These are phyloP conservation scores for Siniperca scherzeri DNA, from an alignment of 2,797 vertebrate species.

Conservation along the genomic window DNA sequence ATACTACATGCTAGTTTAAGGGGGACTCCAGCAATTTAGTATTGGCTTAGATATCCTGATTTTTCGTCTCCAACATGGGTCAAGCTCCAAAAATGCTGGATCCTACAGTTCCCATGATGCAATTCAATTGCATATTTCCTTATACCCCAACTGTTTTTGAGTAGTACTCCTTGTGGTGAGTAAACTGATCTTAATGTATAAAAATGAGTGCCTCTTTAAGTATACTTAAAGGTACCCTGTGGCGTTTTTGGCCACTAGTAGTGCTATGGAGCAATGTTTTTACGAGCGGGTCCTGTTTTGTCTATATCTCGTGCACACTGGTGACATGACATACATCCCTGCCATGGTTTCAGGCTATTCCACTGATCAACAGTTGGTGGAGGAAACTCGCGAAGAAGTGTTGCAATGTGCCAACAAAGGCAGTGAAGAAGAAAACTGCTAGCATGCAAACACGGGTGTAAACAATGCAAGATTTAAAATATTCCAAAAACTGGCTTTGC, in stretches of 20 bases:
- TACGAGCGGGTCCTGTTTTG: background rate
- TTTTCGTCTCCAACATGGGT: background rate
- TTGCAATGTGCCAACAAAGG: background rate
- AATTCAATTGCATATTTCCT: background rate
- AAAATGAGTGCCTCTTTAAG: background rate
- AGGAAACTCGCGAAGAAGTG: background rate
- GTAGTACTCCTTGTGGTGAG: background rate
- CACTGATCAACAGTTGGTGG: background rate
- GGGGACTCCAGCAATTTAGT: background rate
- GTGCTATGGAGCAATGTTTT: background rate
- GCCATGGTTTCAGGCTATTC: background rate
- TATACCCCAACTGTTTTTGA: background rate
- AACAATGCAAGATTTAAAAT: background rate
- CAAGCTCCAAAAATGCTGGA: background rate
- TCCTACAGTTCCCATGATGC: conserved; percentile 1
- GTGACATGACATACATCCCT: background rate
- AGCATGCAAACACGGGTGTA: background rate
- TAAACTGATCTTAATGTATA: background rate
- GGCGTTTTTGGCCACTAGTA: background rate
- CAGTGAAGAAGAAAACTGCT: background rate
- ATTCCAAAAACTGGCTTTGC: background rate
- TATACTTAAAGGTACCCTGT: background rate
- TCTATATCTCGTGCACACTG: background rate
- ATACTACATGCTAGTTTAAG: background rate
- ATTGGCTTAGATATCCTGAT: background rate